Base-by-base conservation (phyloP, 2,888 invertebrate genomes). In the Pheosia gnoma region DNA sequence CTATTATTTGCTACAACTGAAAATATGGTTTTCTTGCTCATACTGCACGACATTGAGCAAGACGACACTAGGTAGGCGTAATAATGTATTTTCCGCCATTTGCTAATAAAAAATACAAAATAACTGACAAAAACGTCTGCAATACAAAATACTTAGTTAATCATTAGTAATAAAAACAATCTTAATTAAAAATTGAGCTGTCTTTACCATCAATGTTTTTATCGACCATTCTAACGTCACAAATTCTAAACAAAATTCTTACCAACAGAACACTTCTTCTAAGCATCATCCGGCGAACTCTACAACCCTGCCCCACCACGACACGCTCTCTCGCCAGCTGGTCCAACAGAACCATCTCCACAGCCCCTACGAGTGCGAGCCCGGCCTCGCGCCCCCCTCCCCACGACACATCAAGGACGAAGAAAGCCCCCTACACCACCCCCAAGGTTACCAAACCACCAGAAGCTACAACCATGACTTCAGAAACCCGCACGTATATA, bases 181-280 rank as follows among this genome's bases (percentile, higher is more conserved):
- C 41, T 5, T 7, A 8, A 54, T 11, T 11, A 71, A 59, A 65
- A 67, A 71, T 79, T 75, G 83, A 84, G 83, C 83, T 82, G 83
- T 84, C 79, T 81, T 68, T 59, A 47, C 25, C 54, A 56, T 45
- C 47, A 25, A 54, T 4, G n/a, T 25, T 10, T 36, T 37, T 25
- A 25, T 25, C 25, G 2, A 25, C 25, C 25, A 47, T 49, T n/a
- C 8, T n/a, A 25, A 7, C 25, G 3, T 9, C 52, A 51, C 25
- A 51, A 57, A 37, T 36, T 56, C 41, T 66, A 63, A 72, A 25
- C 36, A 54, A 57, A 49, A 41, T n/a, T 61, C 55, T 63, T 71
- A 75, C 83, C 88, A 89, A 77, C 96, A 97, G 96, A 96, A 96
- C 96, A 96, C 96, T 96, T 96, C 96, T 96, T 96, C 96, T 96